These are phyloP conservation scores for Drosophila nigromelanica DNA, from an alignment of 1,140 invertebrate species.

Conservation along the genomic window DNA sequence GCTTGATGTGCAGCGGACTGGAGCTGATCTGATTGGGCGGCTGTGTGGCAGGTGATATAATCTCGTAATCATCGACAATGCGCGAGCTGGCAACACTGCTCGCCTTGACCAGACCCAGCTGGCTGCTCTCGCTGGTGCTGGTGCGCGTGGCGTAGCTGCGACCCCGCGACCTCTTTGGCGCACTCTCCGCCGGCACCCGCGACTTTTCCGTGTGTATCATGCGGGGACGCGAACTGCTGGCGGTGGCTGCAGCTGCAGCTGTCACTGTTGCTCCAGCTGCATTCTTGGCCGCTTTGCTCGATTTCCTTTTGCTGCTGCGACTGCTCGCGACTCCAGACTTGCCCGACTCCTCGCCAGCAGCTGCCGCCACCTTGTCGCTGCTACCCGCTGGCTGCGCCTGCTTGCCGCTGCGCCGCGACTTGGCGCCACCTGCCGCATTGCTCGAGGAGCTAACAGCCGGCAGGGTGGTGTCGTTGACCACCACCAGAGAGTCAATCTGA, in stretches of 20 bases:
- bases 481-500: conserved; percentile 73
- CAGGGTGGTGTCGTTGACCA: conserved; percentile 59
- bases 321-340: conserved; percentile 10
- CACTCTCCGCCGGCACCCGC: conserved; percentile 85
- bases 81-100: conserved; percentile 42
- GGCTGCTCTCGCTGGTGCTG: conserved; percentile 84
- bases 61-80: conserved; percentile 80
- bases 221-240: conserved; percentile 85
- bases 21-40: conserved; percentile 80
- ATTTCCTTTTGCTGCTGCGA: conserved; percentile 43
- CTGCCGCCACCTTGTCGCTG: not conserved
- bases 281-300: conserved; percentile 28
- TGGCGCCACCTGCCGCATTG: not conserved
- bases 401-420: conserved; percentile 36
- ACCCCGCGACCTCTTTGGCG: conserved; percentile 85
- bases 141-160: conserved; percentile 70
- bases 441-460: conserved; percentile 38
- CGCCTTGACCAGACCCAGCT: conserved; percentile 58
- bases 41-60: conserved; percentile 76
- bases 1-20: conserved; percentile 78
- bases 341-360: conserved; percentile 4
- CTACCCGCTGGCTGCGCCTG: conserved; percentile 12
- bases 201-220: conserved; percentile 91
- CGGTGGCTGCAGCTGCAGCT: not conserved
- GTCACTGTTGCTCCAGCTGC: not conserved